Base-by-base conservation (phyloP, 2,888 invertebrate species). In the Tortricodes alternella region DNA sequence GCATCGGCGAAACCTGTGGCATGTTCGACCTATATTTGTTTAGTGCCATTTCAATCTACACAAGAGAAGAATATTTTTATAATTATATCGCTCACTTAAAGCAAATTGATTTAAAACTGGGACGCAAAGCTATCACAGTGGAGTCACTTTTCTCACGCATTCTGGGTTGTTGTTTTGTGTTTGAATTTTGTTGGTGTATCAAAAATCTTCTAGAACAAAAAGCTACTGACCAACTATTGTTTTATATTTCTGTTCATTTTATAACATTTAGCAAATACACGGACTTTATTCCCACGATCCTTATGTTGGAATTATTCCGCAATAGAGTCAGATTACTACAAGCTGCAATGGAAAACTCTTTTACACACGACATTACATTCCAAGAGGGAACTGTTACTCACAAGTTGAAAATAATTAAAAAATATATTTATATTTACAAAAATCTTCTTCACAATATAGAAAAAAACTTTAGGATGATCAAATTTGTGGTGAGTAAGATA, bases 221-320 rank as follows among this genome's bases (percentile, higher is more conserved):
- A 1, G 3, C 5, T 9, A 18, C 15, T 4, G 2, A 9, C 24
- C 5, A 1, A 15, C 5, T 15, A 3, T 27, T n/a, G 19, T 9
- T 18, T 0, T n/a, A n/a, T 8, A 3, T 44, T 24, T 44, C n/a
- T 16, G 2, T 7, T 29, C 11, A 59, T 61, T 43, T 19, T 34
- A 15, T 3, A 2, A n/a, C 13, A 11, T 15, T 16, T 8, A 11
- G n/a, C 11, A 6, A 29, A 19, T 4, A 16, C 5, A 13, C 52
- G 23, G 15, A 8, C 5, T 35, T 44, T n/a, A 16, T 61, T 18
- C 46, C 53, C 5, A 15, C 39, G 11, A 9, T 57, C 2, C 19
- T 57, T 0, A 53, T 50, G 34, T 43, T 60, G 18, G 60, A 62
- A 39, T 7, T 62, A 7, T 34, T 50, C 4, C 49, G 55, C 32